Conservation (phyloP, 2,113 vertebrate species). For the Etheostoma cragini region DNA sequence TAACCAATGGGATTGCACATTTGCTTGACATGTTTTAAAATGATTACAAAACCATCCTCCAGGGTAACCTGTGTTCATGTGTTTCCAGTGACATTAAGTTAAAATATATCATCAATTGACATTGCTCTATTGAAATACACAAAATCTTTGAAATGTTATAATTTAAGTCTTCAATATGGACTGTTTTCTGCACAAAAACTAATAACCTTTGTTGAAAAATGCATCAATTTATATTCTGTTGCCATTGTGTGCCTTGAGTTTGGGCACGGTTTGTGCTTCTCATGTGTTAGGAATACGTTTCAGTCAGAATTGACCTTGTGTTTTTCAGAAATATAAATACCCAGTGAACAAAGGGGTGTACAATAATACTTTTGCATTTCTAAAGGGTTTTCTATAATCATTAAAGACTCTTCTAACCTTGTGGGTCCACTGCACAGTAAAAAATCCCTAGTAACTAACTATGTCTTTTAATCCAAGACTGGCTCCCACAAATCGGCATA, state of each 20-base stretch:
- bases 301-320: background rate
- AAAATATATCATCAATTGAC: background rate
- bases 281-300: background rate
- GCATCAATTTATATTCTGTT: background rate
- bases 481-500: background rate
- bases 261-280: background rate
- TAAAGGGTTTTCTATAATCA: background rate
- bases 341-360: background rate
- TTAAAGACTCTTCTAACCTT: background rate
- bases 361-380: background rate
- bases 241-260: no score
- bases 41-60: background rate
- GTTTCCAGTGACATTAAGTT: background rate
- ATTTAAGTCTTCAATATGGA: background rate
- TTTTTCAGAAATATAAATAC: background rate
- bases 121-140: background rate
- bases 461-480: background rate
- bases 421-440: background rate
- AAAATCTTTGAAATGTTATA: background rate
- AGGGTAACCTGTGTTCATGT: no score
- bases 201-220: background rate
- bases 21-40: background rate
- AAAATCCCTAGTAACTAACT: background rate
- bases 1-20: background rate
- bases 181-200: background rate